Base-by-base conservation (phyloP, 2,113 vertebrate species). In the Martes martes region DNA sequence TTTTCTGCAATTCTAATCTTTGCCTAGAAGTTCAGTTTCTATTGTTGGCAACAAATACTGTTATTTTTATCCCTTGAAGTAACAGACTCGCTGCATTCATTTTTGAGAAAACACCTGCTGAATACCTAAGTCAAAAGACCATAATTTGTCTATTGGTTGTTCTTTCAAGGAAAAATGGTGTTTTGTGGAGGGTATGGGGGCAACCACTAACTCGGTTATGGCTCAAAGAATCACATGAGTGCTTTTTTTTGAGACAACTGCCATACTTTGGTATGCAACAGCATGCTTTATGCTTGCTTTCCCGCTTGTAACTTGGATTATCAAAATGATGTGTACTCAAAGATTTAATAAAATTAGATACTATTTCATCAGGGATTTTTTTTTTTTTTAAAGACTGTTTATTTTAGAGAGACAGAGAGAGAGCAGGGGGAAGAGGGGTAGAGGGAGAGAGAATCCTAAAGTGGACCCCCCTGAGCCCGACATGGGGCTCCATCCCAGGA, bases 131-230 rank as follows among this genome's bases (percentile, higher is more conserved):
- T 69, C 92, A 63, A 80, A 92, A 93, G 50, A 59, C 33, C 28
- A 39, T 83, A 90, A 65, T 90, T 61, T 97, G 50, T 61, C 39
- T 87, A 11, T 79, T 82, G 26, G 26, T 91, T 78, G 21, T 94
- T 97, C 92, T 96, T 92, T 96, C 16, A 90, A 90, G 80, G 94
- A 78, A 90, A 95, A 78, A 71, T 85, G 15, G n/a, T 94, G 6
- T 91, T 83, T 93, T 24, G 36, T 95, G 71, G 14, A 10, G 26
- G 63, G 52, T 5, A 15, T 5, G 14, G 50, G 50, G 50, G 50
- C 15, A 52, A 52, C 50, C 50, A 52, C 50, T 52, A 89, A 57
- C 45, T 82, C 4, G 91, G 52, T 36, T 67, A 18, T 7, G 39
- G 63, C 50, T 92, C 65, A 90, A 74, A 93, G 59, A 84, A 57